Percentiles rank a stretch among this genome's conserved stretches.
phyloP scores from a whole-genome alignment of 2,113 vertebrate genomes.

The Entomyzon cyanotis region DNA sequence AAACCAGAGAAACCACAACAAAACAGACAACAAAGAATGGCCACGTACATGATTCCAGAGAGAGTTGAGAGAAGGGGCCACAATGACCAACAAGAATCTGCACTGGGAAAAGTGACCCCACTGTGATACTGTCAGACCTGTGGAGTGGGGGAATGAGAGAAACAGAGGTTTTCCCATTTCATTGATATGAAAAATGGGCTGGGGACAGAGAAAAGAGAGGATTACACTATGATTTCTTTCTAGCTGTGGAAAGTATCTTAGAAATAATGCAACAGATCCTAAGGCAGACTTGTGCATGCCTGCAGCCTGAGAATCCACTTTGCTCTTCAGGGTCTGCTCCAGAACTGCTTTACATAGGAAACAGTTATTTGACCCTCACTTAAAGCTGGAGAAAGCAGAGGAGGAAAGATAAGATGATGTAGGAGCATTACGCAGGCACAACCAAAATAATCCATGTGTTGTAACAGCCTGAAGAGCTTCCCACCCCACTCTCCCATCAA shows the following conservation, averaged over 20 bases:
- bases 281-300: neutral
- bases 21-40: neutral
- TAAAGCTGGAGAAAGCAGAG: neutral
- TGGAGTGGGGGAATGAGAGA: neutral
- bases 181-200: neutral
- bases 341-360: neutral
- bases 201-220: neutral
- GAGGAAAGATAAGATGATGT: neutral
- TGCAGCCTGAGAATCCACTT: neutral
- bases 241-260: neutral
- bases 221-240: neutral
- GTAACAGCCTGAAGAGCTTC: neutral
- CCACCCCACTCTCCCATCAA: neutral
- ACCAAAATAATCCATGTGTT: neutral
- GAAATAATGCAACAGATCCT: neutral
- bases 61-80: neutral
- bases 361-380: neutral
- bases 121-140: neutral
- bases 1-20: neutral
- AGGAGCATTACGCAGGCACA: neutral
- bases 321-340: neutral
- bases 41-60: neutral
- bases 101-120: neutral
- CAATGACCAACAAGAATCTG: accelerated
- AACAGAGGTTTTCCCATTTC: neutral